Conservation (phyloP, 2,888 invertebrate genomes). For the Archaeoteleia sp. region DNA sequence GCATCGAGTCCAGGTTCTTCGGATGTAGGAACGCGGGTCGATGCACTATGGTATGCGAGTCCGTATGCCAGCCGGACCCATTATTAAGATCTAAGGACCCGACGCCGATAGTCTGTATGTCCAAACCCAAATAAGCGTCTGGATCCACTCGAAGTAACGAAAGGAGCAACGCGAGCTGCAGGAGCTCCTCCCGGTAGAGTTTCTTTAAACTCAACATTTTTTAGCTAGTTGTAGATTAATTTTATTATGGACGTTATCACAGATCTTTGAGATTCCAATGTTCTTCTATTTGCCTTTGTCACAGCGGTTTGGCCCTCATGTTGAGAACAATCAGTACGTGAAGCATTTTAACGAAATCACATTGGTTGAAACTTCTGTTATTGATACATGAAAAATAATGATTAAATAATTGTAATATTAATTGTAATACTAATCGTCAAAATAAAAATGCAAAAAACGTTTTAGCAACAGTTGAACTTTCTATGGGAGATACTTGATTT, state of each 20-base stretch:
- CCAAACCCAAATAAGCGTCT: slow-evolving; percentile 81
- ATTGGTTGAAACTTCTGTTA: too few relatives aligned
- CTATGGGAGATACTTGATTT: too few relatives aligned
- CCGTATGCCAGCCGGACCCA: slow-evolving; percentile 82
- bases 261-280: slow-evolving; percentile 7
- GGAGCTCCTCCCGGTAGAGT: slow-evolving; percentile 86
- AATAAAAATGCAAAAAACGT: too few relatives aligned
- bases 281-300: slow-evolving; percentile 39
- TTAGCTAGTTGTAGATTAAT: slow-evolving; percentile 4
- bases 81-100: slow-evolving; percentile 78
- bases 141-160: slow-evolving; percentile 87
- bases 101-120: slow-evolving; percentile 76
- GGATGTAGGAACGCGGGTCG: slow-evolving; percentile 82
- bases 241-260: slow-evolving; percentile 36
- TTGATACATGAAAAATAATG: too few relatives aligned
- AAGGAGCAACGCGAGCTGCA: slow-evolving; percentile 87
- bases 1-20: slow-evolving; percentile 82
- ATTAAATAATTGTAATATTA: too few relatives aligned
- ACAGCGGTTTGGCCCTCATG: slow-evolving; percentile 58
- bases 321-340: slow-evolving; percentile 59
- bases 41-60: slow-evolving; percentile 77
- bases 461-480: too few relatives aligned
- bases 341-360: slow-evolving; percentile 48
- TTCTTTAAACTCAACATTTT: slow-evolving; percentile 88
- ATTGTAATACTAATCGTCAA: too few relatives aligned